Evolutionary conservation across 2,113 vertebrate genomes (phyloP).

Genomic region (Urocitellus parryii): DNA sequence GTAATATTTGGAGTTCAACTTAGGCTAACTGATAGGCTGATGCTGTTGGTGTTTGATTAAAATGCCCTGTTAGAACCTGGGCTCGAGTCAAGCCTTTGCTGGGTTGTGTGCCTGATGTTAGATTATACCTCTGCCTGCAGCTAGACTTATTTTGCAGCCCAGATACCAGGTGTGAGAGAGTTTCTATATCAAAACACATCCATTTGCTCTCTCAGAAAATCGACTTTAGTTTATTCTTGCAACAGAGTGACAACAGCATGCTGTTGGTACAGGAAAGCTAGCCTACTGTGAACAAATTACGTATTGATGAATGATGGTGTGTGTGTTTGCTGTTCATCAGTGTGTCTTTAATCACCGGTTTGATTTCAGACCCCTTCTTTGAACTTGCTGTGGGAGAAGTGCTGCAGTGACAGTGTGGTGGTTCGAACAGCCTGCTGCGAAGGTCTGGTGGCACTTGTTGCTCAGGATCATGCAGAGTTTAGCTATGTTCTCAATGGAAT

Average conservation of each 20-base stretch:
- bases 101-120: not conserved
- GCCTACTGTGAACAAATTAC: not conserved
- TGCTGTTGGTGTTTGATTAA: not conserved
- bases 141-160: not conserved
- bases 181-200: not conserved
- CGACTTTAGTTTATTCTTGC: not conserved
- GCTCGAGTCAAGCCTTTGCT: not conserved
- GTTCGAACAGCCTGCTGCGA: constrained; percentile 94
- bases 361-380: constrained; percentile 91
- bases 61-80: not conserved
- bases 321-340: not conserved
- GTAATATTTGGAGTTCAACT: not conserved
- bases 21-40: not conserved
- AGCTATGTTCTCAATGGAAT: constrained; percentile 91
- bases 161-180: not conserved
- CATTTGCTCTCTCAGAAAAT: not conserved
- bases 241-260: not conserved
- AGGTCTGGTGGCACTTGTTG: constrained; percentile 93
- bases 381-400: constrained; percentile 95
- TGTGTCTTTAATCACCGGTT: constrained; percentile 56
- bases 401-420: constrained; percentile 90
- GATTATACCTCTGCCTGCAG: not conserved
- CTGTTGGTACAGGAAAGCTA: not conserved
- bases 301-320: not conserved
- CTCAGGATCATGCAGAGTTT: constrained; percentile 93